Evolutionary conservation across 1,140 invertebrate species (phyloP).

Genomic region (Tetraneura akinire): DNA sequence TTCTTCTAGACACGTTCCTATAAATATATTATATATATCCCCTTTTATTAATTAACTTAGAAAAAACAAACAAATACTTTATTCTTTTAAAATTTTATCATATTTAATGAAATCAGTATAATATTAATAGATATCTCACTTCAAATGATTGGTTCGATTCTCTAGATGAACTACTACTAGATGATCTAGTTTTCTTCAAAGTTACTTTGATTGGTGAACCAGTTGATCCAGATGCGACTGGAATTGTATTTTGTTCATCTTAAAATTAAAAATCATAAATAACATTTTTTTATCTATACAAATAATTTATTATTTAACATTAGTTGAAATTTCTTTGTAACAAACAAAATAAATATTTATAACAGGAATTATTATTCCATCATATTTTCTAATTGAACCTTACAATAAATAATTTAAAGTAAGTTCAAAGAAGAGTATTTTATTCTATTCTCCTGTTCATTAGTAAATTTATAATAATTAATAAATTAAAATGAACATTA

Average conservation of each 20-base stretch:
- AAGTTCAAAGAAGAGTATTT: neutral
- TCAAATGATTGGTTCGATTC: constrained; percentile 31
- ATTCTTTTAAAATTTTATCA: no score
- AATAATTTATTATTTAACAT: no score
- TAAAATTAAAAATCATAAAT: neutral
- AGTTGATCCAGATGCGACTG: neutral
- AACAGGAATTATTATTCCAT: neutral
- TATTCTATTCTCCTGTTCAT: neutral
- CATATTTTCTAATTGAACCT: neutral
- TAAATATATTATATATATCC: no score
- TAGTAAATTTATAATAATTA: neutral
- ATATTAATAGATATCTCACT: constrained; percentile 11
- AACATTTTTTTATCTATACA: no score
- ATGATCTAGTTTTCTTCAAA: constrained; percentile 37
- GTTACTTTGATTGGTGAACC: constrained; percentile 27
- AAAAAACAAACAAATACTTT: no score
- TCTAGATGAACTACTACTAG: constrained; percentile 43
- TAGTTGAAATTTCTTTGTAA: no score
- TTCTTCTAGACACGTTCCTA: no score
- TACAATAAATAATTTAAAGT: neutral
- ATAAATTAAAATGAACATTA: neutral
- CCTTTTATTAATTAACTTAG: neutral
- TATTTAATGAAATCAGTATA: no score
- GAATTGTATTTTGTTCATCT: constrained; percentile 4
- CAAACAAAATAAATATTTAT: no score